These are phyloP conservation scores for Drosophila eohydei DNA, from an alignment of 2,888 invertebrate genomes.

Conservation along the genomic window DNA sequence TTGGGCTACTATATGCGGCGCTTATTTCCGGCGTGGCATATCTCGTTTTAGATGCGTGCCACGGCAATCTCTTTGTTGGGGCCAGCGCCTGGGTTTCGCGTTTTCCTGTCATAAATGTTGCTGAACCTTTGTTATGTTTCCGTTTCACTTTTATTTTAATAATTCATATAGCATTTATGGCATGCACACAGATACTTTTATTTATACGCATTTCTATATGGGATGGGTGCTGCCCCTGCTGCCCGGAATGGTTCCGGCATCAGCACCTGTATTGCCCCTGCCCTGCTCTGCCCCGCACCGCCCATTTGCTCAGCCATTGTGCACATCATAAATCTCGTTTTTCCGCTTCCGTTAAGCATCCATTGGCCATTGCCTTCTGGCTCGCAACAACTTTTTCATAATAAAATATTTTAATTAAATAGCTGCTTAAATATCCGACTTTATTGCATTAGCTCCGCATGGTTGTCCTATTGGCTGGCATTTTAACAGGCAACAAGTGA, in stretches of 20 bases:
- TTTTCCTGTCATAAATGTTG: constrained; percentile 80
- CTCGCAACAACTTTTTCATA: background rate
- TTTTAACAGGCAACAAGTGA: constrained; percentile 68
- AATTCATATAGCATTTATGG: constrained; percentile 79
- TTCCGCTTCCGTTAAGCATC: constrained; percentile 72
- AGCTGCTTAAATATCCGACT: constrained; percentile 39
- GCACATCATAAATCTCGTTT: constrained; percentile 80
- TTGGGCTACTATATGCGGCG: constrained; percentile 58
- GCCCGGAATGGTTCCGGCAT: constrained; percentile 35
- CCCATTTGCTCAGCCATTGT: constrained; percentile 45
- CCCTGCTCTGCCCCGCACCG: background rate
- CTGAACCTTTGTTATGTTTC: constrained; percentile 80
- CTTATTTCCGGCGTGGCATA: constrained; percentile 79
- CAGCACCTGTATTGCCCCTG: constrained; percentile 35
- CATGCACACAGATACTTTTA: constrained; percentile 68
- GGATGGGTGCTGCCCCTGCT: constrained; percentile 13
- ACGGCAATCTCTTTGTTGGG: constrained; percentile 67
- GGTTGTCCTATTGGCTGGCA: constrained; percentile 1
- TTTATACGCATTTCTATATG: constrained; percentile 55
- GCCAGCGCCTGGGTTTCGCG: constrained; percentile 69
- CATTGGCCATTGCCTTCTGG: constrained; percentile 45
- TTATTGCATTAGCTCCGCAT: constrained; percentile 3
- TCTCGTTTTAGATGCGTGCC: constrained; percentile 80
- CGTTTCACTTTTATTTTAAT: constrained; percentile 81
- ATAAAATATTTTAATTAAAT: constrained; percentile 60